Percentiles rank a stretch among this genome's conserved stretches.
Conservation (phyloP, 23 tunicate genomes). For the Botrylloides violaceus region DNA sequence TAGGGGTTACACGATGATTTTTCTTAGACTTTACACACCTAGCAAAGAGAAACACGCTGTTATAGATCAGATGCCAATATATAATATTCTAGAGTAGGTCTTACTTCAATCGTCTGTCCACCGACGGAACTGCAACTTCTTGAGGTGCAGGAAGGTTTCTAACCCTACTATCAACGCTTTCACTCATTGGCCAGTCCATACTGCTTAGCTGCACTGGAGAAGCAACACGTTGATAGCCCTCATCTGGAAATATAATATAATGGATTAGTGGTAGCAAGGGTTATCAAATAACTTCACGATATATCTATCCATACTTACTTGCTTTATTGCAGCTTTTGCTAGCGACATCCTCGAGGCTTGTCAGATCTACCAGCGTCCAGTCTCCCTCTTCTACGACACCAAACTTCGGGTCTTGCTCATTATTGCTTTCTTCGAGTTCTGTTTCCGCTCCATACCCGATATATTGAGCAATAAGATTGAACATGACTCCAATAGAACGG, state of each 20-base stretch:
- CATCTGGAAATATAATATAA: constrained; percentile 1
- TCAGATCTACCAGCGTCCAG: constrained; percentile 22
- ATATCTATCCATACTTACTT: background rate
- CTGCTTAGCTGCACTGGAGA: constrained; percentile 4
- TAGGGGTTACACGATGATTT: background rate
- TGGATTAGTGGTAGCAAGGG: too few species aligned
- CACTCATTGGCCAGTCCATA: constrained; percentile 3
- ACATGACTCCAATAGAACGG: constrained; percentile 19
- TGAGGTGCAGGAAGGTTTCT: background rate
- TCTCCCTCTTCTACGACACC: constrained; percentile 23
- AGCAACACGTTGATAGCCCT: constrained; percentile 12
- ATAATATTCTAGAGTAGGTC: background rate
- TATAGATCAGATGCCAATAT: background rate
- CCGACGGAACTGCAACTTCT: background rate
- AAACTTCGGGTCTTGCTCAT: constrained; percentile 1
- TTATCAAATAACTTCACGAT: background rate
- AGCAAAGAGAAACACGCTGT: background rate
- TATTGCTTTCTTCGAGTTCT: background rate
- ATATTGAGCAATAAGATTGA: constrained; percentile 21
- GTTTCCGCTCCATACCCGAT: constrained; percentile 25
- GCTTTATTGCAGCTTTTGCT: background rate
- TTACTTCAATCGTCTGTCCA: background rate
- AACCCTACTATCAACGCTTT: background rate
- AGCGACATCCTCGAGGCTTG: background rate
- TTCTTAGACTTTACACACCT: constrained; percentile 10